Evolutionary conservation across 2,113 vertebrate species (phyloP), one percentile per base, ranked within the genome.

Genomic region (Chloroceryle aenea): DNA sequence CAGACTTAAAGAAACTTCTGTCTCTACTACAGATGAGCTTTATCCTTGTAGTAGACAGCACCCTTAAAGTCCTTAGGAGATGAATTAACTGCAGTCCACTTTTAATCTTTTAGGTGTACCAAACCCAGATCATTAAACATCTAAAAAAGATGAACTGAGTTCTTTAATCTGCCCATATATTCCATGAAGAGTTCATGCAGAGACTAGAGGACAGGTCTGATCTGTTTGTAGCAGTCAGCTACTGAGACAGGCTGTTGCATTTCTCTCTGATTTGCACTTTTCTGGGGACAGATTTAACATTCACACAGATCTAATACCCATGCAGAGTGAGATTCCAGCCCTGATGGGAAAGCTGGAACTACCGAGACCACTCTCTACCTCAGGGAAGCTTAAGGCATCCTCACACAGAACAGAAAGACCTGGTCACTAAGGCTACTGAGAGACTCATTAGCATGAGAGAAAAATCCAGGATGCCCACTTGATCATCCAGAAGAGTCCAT

Each of bases 101-200:
- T 96, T 85, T 94, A 96, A 95, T 91, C 89, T 89, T 85, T 85
- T 85, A 94, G 94, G 84, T 93, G 87, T 94, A 91, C 85, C 93
- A 93, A 85, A 92, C 62, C 13, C 53, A 73, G 58, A 92, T 53
- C 66, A 91, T 79, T 91, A 87, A 89, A 87, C 55, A 76, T 50
- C 89, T 87, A 42, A 94, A 95, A 92, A 89, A 71, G 62, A 88
- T 47, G 58, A 82, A 63, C 48, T 66, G 81, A 73, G 66, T 34
- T 76, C 81, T 89, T 85, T 94, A 91, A 96, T 79, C 53, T 91
- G 64, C 53, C 77, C 62, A 13, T 75, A 59, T n/a, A 85, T 64
- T 85, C 69, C 30, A 77, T 13, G 14, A 66, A 75, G 58, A 87
- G 38, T 56, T 80, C 83, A 73, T 8, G 61, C 64, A 86, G 55